Base-by-base conservation (phyloP, 2,797 vertebrate species). In the Myripristis jacobus region DNA sequence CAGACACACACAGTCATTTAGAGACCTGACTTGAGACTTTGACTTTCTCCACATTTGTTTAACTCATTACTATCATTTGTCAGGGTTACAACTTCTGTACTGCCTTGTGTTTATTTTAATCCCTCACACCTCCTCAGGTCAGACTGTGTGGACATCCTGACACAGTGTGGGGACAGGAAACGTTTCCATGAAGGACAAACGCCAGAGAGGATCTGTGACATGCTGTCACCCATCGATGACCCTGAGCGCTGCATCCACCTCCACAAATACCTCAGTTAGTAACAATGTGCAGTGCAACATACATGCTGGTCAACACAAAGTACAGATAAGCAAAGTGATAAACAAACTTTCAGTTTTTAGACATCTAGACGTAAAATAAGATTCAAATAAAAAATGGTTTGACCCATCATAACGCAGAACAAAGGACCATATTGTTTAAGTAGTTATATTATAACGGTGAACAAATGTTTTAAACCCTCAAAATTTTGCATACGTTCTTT, bases 81-180 rank as follows among this genome's bases (percentile, higher is more conserved):
- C 44, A 10, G 34, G 34, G 34, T 2, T 36, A 36, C 3, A 2
- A 3, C 4, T 16, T 41, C 15, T 16, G 3, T 43, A 15, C 16
- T 43, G 41, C 41, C 13, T 41, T 41, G 34, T 36, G 7, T 10
- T 36, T 7, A 43, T 54, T 19, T 9, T 48, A 21, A 55, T 31
- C 21, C 59, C 21, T 38, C 48, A 57, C 21, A 1, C 78, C 86
- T 83, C 67, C 88, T 66, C 93, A 99, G 98, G 89, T 98, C 98
- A 56, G 98, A 99, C 81, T 99, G 98, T 84, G 94, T 99, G 78
- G 96, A 98, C 85, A 99, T 99, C 91, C 91, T 99, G 77, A 97
- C 95, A 62, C 96, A 97, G 89, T 99, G 98, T 84, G 98, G 96
- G n/a, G 97, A 99, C 90, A 94, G 93, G 62, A 95, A 91, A 70